Percentiles rank a stretch among this genome's conserved stretches.
Conservation (phyloP, 2,797 vertebrate genomes). For the Notolepis coatsorum region DNA sequence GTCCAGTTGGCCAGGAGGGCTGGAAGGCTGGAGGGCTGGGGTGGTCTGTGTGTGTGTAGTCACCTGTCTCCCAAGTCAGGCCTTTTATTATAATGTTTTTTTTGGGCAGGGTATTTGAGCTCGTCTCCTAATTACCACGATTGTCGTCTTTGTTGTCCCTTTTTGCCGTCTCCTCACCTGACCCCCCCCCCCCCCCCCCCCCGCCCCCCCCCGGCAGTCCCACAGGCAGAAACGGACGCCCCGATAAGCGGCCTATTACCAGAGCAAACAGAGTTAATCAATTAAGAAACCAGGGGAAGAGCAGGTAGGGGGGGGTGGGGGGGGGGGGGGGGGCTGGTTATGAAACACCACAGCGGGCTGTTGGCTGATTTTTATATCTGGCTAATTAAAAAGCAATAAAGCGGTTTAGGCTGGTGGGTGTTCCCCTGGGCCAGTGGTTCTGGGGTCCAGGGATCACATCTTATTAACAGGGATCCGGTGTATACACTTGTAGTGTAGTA, state of each 20-base stretch:
- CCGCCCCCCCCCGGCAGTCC: no score
- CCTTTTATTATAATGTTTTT: background rate
- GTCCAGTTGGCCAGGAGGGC: constrained; percentile 40
- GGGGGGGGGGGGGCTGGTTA: constrained; percentile 16
- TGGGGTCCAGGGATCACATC: no score
- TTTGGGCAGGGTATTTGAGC: constrained; percentile 49
- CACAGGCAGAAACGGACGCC: constrained; percentile 50
- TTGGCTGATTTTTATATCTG: constrained; percentile 48
- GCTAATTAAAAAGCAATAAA: constrained; percentile 41
- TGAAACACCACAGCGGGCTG: constrained; percentile 35
- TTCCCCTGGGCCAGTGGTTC: constrained; percentile 10
- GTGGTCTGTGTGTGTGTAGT: constrained; percentile 59
- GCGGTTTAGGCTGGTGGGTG: constrained; percentile 6
- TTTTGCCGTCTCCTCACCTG: constrained; percentile 38
- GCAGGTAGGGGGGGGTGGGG: constrained; percentile 48
- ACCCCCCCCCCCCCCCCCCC: no score
- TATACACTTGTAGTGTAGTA: no score
- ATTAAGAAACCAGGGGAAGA: constrained; percentile 64
- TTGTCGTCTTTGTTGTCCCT: constrained; percentile 35
- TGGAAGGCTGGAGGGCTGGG: no score
- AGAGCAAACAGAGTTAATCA: constrained; percentile 74
- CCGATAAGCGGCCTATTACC: constrained; percentile 72
- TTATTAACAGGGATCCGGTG: no score
- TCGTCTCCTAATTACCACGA: constrained; percentile 62
- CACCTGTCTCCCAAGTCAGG: constrained; percentile 50